Base-by-base conservation (phyloP, 2,113 vertebrate genomes). In the Aix galericulata region DNA sequence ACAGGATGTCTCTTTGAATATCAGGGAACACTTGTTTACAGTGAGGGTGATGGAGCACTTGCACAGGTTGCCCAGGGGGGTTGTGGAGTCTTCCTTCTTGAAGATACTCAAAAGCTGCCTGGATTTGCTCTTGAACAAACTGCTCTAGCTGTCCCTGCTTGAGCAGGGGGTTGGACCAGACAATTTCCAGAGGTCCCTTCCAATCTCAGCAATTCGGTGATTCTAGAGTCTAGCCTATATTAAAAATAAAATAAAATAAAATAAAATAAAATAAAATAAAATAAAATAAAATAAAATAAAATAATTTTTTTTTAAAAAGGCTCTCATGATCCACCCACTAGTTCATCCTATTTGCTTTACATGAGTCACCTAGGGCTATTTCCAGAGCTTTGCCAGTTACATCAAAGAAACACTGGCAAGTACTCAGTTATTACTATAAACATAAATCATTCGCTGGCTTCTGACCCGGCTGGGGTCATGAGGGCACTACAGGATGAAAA, bases 381-480 rank as follows among this genome's bases (percentile, higher is more conserved):
- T 88, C 63, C 50, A 83, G 26, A 48, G 29, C 15, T 40, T 63
- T 74, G 55, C 31, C 53, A 86, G 55, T 48, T 23, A 58, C 26
- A 46, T 16, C 29, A 36, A 82, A 76, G 59, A 58, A 52, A 31
- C 26, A 68, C 25, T 44, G 69, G 26, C 44, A 86, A 85, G 52
- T 20, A 62, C 21, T 48, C 36, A 22, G 1, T 56, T 60, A 34
- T 58, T 44, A 69, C 48, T 80, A 73, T 5, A 67, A 71, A 44
- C 2, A 56, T 15, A 81, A 36, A 42, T 34, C 8, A 34, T 34
- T 38, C 34, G 31, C 25, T 46, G 40, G 25, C 36, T 58, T 81
- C 25, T 25, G 52, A 23, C 58, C 7, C 1, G 1, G 17, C 7
- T 0, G 1, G 17, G 32, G 16, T 42, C 21, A 23, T 12, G 36